Percentiles rank a stretch among this genome's conserved stretches.
Conservation (phyloP, 1,140 invertebrate species). For the Drosophila nikananu region DNA sequence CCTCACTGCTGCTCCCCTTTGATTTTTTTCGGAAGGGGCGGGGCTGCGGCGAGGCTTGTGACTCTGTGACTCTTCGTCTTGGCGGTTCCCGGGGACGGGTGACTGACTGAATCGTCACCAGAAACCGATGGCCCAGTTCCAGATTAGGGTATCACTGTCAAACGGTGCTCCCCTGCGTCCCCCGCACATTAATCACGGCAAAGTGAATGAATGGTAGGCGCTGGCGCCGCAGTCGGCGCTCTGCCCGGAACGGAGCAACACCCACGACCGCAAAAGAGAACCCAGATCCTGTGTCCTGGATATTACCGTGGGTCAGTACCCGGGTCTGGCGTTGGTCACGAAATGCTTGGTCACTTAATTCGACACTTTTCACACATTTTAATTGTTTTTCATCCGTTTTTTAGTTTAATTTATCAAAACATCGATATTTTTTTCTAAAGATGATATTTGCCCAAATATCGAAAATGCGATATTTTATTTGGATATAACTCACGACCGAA, state of each 20-base stretch:
- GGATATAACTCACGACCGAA: no score
- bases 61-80: background rate
- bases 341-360: constrained; percentile 4
- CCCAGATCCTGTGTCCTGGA: background rate
- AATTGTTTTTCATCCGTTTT: constrained; percentile 31
- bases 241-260: constrained; percentile 38
- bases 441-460: no score
- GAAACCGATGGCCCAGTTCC: constrained; percentile 42
- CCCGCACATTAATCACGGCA: constrained; percentile 51
- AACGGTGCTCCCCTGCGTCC: constrained; percentile 16
- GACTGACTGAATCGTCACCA: constrained; percentile 18
- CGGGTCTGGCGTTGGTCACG: background rate
- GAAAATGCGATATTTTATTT: no score
- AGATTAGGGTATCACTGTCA: constrained; percentile 41
- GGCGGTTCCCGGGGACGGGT: constrained; percentile 3
- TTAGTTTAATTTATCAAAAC: constrained; percentile 19
- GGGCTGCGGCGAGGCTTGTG: constrained; percentile 33
- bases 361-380: constrained; percentile 47
- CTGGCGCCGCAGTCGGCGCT: constrained; percentile 34
- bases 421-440: no score
- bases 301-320: background rate
- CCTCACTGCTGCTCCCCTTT: constrained; percentile 7
- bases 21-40: constrained; percentile 39
- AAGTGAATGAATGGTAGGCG: constrained; percentile 47
- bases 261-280: constrained; percentile 29